Percentiles rank a stretch among this genome's conserved stretches.
Evolutionary conservation across 2,888 invertebrate genomes (phyloP).

Genomic region (Metalampra italica): DNA sequence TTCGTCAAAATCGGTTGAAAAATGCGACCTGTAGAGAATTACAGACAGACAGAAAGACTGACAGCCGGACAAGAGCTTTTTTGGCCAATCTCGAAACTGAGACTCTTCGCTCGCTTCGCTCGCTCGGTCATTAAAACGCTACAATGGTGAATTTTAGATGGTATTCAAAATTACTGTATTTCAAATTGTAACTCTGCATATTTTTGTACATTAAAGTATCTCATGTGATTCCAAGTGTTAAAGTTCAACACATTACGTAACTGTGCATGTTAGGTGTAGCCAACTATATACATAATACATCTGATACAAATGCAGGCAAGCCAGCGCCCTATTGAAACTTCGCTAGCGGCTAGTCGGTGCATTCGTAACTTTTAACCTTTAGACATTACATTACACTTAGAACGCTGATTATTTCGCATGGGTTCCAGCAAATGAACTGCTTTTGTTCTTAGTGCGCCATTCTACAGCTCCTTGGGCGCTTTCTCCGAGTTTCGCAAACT

Average conservation of each 20-base stretch:
- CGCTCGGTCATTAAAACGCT: too few relatives aligned
- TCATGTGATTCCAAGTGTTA: background rate
- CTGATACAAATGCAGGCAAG: slow-evolving; percentile 10
- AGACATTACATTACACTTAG: slow-evolving; percentile 64
- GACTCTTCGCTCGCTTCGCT: too few relatives aligned
- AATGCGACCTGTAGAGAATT: too few relatives aligned
- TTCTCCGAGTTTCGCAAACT: slow-evolving; percentile 65
- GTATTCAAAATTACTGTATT: too few relatives aligned
- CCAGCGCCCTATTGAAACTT: slow-evolving; percentile 21
- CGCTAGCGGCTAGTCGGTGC: slow-evolving; percentile 27
- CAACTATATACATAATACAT: background rate
- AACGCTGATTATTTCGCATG: slow-evolving; percentile 63
- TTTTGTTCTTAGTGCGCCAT: slow-evolving; percentile 62
- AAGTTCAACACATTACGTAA: background rate
- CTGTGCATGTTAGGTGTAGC: slow-evolving; percentile 1
- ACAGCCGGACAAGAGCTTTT: too few relatives aligned
- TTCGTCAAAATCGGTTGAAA: too few relatives aligned
- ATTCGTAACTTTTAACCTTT: slow-evolving; percentile 69
- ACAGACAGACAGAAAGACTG: too few relatives aligned
- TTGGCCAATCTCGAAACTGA: too few relatives aligned
- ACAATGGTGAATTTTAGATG: too few relatives aligned
- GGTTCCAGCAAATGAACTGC: slow-evolving; percentile 66
- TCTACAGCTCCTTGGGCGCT: slow-evolving; percentile 54
- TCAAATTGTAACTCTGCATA: too few relatives aligned
- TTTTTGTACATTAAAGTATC: too few relatives aligned